Evolutionary conservation across 2,113 vertebrate species (phyloP).

Genomic region (Hemicordylus capensis): DNA sequence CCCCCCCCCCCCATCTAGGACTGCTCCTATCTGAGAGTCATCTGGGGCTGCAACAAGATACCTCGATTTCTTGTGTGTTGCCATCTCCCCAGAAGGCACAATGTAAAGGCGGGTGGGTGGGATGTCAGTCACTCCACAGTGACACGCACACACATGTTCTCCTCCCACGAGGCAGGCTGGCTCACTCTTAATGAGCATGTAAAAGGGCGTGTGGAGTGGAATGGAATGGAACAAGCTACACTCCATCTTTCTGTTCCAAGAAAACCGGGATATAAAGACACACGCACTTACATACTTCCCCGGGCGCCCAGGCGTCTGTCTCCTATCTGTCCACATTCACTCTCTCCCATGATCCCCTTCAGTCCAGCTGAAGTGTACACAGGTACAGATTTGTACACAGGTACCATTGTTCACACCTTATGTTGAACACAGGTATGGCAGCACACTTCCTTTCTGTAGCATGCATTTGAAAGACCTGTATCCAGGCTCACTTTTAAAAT

Average conservation of each 20-base stretch:
- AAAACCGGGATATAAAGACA: neutral
- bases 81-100: neutral
- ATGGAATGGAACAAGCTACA: neutral
- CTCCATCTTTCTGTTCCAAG: neutral
- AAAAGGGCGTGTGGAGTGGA: neutral
- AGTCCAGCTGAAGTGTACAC: slow-evolving; percentile 77
- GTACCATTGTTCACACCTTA: too few relatives aligned
- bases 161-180: neutral
- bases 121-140: neutral
- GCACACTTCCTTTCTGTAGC: too few relatives aligned
- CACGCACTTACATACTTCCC: neutral
- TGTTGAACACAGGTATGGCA: too few relatives aligned
- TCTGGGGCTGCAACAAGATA: neutral
- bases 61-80: neutral
- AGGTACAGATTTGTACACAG: too few relatives aligned
- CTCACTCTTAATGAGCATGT: neutral
- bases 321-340: slow-evolving; percentile 67
- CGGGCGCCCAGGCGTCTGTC: too few relatives aligned
- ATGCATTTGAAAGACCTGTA: too few relatives aligned
- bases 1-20: neutral
- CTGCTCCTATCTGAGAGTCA: neutral
- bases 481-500: too few relatives aligned
- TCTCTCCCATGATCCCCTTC: slow-evolving; percentile 81
- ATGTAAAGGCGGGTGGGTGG: neutral
- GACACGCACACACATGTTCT: neutral